phyloP scores from a whole-genome alignment of 2,888 invertebrate genomes.

The Chydorus sphaericus region DNA sequence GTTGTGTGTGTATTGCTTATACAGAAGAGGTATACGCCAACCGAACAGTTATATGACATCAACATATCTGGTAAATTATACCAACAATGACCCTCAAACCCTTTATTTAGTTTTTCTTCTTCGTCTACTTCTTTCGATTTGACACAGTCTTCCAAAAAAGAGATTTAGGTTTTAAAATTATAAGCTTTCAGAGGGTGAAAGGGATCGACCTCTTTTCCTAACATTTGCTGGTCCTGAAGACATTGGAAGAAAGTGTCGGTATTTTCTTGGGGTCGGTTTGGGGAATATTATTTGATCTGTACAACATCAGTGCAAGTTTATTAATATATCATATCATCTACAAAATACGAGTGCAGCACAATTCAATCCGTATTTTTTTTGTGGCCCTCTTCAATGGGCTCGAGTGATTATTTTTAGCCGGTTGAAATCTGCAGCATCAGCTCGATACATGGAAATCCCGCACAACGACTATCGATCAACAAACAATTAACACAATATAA shows the following conservation, averaged over 20 bases:
- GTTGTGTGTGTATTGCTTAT: slow-evolving; percentile 7
- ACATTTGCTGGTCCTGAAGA: too few species aligned
- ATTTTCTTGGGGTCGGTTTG: too few species aligned
- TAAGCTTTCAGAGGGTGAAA: neutral
- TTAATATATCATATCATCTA: too few species aligned
- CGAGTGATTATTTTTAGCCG: too few species aligned
- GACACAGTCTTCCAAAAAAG: neutral
- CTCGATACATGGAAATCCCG: neutral
- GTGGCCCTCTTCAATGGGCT: too few species aligned
- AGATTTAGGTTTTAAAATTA: neutral
- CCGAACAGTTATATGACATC: slow-evolving; percentile 5
- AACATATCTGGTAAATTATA: too few species aligned
- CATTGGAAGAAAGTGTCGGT: too few species aligned
- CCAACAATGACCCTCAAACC: neutral
- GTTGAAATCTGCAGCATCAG: too few species aligned
- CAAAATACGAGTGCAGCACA: too few species aligned
- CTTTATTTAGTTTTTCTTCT: neutral
- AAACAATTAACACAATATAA: slow-evolving; percentile 2
- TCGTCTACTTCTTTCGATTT: neutral
- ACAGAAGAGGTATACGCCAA: neutral
- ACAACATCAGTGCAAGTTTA: neutral
- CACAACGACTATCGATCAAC: slow-evolving; percentile 1
- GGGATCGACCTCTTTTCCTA: neutral
- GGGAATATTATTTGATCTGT: slow-evolving; percentile 1
- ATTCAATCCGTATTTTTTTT: too few species aligned